These are phyloP conservation scores for Spongilla lacustris DNA, from an alignment of 37 sponge, comb jelly and placozoan species.

Conservation along the genomic window DNA sequence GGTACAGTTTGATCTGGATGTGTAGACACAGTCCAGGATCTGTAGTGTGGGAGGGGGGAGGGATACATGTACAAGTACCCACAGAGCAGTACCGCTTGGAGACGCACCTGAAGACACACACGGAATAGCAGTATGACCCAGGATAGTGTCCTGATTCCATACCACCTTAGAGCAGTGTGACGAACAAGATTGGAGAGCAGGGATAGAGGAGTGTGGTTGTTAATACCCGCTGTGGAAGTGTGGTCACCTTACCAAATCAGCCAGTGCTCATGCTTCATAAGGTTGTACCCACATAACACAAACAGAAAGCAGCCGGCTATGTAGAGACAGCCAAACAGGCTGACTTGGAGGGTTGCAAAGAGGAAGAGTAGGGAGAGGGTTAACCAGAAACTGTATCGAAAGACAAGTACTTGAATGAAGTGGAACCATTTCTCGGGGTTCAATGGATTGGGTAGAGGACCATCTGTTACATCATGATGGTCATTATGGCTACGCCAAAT, in stretches of 20 bases:
- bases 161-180: not conserved
- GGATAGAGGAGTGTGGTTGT: not conserved
- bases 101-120: conserved; percentile 61
- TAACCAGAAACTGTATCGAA: conserved; percentile 56
- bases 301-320: conserved; percentile 61
- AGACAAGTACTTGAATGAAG: not conserved
- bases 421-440: not conserved
- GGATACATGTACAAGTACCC: not conserved
- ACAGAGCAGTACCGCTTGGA: too few species aligned
- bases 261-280: conserved; percentile 28
- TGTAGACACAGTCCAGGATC: conserved; percentile 56
- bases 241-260: not conserved
- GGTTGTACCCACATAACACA: conserved; percentile 60
- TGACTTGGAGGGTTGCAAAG: conserved; percentile 59
- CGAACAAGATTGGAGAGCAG: not conserved
- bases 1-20: not conserved
- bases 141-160: conserved; percentile 12
- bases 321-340: conserved; percentile 75
- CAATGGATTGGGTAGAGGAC: not conserved
- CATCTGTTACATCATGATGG: not conserved
- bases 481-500: not conserved
- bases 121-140: conserved; percentile 38
- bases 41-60: not conserved
- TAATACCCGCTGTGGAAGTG: too few species aligned
- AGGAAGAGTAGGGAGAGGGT: conserved; percentile 76